Conservation (phyloP, 2,888 invertebrate genomes). For the Plagodis pulveraria region DNA sequence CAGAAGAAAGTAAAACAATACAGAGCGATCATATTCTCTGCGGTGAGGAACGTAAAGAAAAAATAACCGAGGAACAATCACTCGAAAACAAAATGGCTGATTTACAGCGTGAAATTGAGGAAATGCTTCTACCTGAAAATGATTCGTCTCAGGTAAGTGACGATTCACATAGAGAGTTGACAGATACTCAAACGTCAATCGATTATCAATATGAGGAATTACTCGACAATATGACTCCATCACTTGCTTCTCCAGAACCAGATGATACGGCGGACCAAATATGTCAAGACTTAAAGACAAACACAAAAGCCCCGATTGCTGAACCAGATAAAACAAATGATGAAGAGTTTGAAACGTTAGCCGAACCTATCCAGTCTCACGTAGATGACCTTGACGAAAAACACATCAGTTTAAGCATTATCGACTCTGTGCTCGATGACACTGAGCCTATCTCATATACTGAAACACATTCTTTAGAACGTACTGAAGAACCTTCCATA, state of each 20-base stretch:
- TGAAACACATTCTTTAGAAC: slow-evolving; percentile 50
- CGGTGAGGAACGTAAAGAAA: slow-evolving; percentile 34
- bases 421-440: slow-evolving; percentile 60
- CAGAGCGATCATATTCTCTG: slow-evolving; percentile 36
- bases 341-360: slow-evolving; percentile 8
- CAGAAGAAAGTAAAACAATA: slow-evolving; percentile 42
- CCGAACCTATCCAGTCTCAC: slow-evolving; percentile 21
- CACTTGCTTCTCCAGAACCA: slow-evolving; percentile 67
- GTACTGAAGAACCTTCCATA: slow-evolving; percentile 43
- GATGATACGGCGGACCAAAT: slow-evolving; percentile 46
- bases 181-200: slow-evolving; percentile 57
- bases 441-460: slow-evolving; percentile 49
- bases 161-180: slow-evolving; percentile 64
- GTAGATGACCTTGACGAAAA: slow-evolving; percentile 51
- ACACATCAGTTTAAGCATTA: slow-evolving; percentile 63
- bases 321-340: slow-evolving; percentile 31
- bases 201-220: slow-evolving; percentile 66
- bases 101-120: slow-evolving; percentile 79
- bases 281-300: slow-evolving; percentile 23
- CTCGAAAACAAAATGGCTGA: slow-evolving; percentile 80
- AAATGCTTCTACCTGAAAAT: slow-evolving; percentile 77
- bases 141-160: slow-evolving; percentile 71
- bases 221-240: slow-evolving; percentile 63
- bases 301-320: slow-evolving; percentile 5
- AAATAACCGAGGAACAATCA: slow-evolving; percentile 69